A percentile compares a stretch with the other conserved stretches of the same genome.
These are phyloP conservation scores for Prenolepis imparis DNA, from an alignment of 2,888 invertebrate genomes.

Conservation along the genomic window DNA sequence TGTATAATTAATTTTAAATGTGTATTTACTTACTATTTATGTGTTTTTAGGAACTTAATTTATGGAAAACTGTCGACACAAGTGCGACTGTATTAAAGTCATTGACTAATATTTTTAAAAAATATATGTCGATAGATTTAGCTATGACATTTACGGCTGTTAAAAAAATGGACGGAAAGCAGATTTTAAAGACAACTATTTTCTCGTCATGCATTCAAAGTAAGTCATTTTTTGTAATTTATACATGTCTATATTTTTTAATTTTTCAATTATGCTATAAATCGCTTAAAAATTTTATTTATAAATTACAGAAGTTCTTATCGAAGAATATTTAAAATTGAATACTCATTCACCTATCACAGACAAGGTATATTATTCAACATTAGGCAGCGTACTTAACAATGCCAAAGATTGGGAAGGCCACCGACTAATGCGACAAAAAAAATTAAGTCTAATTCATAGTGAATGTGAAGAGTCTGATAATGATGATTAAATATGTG, in stretches of 20 bases:
- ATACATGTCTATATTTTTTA: neutral
- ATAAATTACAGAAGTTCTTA: neutral
- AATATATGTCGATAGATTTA: neutral
- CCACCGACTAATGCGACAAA: neutral
- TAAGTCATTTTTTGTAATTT: neutral
- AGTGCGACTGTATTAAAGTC: neutral
- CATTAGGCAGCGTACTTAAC: neutral
- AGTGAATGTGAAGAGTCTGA: neutral
- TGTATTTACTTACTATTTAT: neutral
- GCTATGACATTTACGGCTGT: neutral
- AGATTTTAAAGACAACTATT: neutral
- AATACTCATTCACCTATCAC: neutral
- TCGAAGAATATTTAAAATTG: neutral
- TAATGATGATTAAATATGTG: too few relatives aligned
- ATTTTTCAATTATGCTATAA: neutral
- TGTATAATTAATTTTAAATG: neutral
- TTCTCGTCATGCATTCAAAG: conserved; percentile 1
- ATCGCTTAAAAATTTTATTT: neutral
- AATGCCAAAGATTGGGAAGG: neutral
- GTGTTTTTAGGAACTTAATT: neutral
- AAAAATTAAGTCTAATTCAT: neutral
- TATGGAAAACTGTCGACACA: neutral
- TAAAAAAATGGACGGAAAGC: neutral
- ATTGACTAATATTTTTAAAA: conserved; percentile 11
- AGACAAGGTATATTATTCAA: neutral